Evolutionary conservation across 1,140 invertebrate genomes (phyloP).

Genomic region (Drosophila nebulosa): DNA sequence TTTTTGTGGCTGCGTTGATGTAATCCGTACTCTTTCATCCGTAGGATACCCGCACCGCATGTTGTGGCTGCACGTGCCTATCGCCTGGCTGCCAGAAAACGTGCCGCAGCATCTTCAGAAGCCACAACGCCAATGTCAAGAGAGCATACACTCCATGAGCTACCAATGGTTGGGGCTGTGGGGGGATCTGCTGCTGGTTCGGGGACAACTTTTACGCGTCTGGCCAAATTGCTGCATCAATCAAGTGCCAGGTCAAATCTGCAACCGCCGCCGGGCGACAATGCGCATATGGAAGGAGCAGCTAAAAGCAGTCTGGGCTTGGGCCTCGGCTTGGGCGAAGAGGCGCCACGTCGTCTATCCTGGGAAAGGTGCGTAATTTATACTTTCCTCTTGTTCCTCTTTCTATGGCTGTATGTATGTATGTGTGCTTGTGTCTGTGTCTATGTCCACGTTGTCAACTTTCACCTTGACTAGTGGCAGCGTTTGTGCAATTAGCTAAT

Average conservation of each 20-base stretch:
- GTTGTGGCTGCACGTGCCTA: slow-evolving; percentile 82
- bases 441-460: slow-evolving; percentile 27
- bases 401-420: background rate
- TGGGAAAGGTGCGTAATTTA: slow-evolving; percentile 87
- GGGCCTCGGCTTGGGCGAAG: slow-evolving; percentile 51
- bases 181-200: slow-evolving; percentile 14
- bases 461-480: slow-evolving; percentile 54
- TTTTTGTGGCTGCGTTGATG: background rate
- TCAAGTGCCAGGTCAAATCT: slow-evolving; percentile 81
- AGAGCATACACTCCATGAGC: slow-evolving; percentile 55
- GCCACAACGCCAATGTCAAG: slow-evolving; percentile 51
- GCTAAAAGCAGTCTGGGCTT: slow-evolving; percentile 23
- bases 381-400: slow-evolving; percentile 36
- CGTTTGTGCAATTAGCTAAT: slow-evolving; percentile 69
- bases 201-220: slow-evolving; percentile 84
- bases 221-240: slow-evolving; percentile 87
- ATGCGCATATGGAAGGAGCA: slow-evolving; percentile 32
- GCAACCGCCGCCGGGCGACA: slow-evolving; percentile 54
- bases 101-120: slow-evolving; percentile 57
- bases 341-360: slow-evolving; percentile 85
- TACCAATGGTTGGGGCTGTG: slow-evolving; percentile 35
- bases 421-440: background rate
- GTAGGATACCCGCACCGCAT: slow-evolving; percentile 84
- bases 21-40: slow-evolving; percentile 15
- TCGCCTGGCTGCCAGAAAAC: slow-evolving; percentile 80